These are phyloP conservation scores for Merops nubicus DNA, from an alignment of 2,113 vertebrate genomes.

Conservation along the genomic window DNA sequence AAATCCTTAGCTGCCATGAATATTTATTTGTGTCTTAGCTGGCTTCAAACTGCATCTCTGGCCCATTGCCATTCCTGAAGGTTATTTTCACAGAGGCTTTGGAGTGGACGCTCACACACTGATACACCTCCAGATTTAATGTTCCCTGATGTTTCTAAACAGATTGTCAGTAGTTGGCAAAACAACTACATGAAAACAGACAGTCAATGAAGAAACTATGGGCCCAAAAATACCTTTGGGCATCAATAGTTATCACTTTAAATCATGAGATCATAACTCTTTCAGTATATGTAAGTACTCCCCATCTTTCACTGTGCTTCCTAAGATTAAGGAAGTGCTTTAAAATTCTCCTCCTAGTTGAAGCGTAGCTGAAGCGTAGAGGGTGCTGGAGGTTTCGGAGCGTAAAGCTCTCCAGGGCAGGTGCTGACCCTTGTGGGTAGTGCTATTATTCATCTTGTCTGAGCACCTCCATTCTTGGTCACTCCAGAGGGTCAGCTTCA, in stretches of 20 bases:
- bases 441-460: not conserved
- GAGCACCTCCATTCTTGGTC: not conserved
- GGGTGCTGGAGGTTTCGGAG: not conserved
- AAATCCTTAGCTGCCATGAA: constrained; percentile 15
- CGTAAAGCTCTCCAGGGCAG: not conserved
- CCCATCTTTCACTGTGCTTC: constrained; percentile 22
- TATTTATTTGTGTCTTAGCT: constrained; percentile 23
- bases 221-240: constrained; percentile 37
- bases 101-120: not conserved
- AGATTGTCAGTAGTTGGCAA: constrained; percentile 20
- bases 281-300: not conserved
- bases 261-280: constrained; percentile 46
- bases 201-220: not conserved
- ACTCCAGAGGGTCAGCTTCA: not conserved
- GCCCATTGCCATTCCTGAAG: not conserved
- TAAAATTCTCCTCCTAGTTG: not conserved
- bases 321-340: not conserved
- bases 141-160: constrained; percentile 13
- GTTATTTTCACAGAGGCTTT: constrained; percentile 43
- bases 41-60: constrained; percentile 16
- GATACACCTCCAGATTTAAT: constrained; percentile 4
- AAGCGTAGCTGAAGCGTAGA: no score
- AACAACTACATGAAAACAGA: constrained; percentile 16
- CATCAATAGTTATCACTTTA: constrained; percentile 21
- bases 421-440: not conserved